These are phyloP conservation scores for Chromoteleia sp. DNA, from an alignment of 2,888 invertebrate genomes.

Conservation along the genomic window DNA sequence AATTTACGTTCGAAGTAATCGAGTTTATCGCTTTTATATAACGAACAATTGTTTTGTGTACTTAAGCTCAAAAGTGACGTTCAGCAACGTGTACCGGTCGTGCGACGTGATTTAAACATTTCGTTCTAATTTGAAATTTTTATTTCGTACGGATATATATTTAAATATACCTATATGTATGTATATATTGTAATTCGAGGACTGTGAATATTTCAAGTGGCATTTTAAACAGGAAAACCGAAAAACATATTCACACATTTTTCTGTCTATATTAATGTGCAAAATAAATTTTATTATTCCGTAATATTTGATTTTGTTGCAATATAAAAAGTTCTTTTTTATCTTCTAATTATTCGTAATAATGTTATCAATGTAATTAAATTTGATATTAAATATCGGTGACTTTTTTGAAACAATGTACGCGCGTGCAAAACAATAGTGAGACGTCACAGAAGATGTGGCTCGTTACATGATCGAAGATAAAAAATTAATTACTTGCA, in stretches of 20 bases:
- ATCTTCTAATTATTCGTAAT: not conserved
- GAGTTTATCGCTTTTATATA: slow-evolving; percentile 20
- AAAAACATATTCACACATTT: too few relatives aligned
- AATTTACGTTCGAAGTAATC: slow-evolving; percentile 6
- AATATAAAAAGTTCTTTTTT: too few relatives aligned
- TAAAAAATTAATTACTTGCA: not conserved
- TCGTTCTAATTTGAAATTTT: not conserved
- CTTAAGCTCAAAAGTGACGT: slow-evolving; percentile 20
- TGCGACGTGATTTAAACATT: slow-evolving; percentile 9
- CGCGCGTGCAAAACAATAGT: not conserved
- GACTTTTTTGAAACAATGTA: not conserved
- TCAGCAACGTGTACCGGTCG: not conserved
- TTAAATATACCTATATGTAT: too few relatives aligned
- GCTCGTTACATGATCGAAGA: slow-evolving; percentile 11
- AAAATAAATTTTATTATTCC: too few relatives aligned
- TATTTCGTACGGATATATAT: not conserved
- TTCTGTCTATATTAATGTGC: too few relatives aligned
- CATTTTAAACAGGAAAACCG: too few relatives aligned
- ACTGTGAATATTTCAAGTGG: slow-evolving; percentile 2
- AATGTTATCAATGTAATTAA: not conserved
- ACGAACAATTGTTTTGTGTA: slow-evolving; percentile 15
- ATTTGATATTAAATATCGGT: not conserved
- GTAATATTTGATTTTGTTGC: too few relatives aligned
- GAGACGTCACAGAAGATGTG: not conserved
- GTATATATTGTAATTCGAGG: too few relatives aligned